phyloP scores from a whole-genome alignment of 2,113 vertebrate genomes.

The Epinephelus lanceolatus region DNA sequence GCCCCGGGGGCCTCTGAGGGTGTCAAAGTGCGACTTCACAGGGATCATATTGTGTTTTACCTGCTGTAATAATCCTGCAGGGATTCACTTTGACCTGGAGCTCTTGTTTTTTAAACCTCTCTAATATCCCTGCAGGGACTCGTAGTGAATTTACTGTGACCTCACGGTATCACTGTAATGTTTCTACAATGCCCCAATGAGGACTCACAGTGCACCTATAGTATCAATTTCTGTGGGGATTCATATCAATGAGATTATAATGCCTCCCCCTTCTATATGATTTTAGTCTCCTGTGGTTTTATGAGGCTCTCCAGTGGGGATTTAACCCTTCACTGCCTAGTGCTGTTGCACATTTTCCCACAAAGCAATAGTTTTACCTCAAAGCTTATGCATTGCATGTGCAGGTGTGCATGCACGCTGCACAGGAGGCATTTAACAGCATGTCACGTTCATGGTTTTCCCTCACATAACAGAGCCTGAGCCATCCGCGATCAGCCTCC shows the following conservation, averaged over 20 bases:
- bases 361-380: not conserved
- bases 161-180: not conserved
- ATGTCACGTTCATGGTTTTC: conserved; percentile 45
- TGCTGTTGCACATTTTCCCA: not conserved
- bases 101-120: conserved; percentile 12
- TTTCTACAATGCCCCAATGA: not conserved
- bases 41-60: conserved; percentile 6
- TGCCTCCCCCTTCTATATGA: not conserved
- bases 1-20: not conserved
- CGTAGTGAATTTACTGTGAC: not conserved
- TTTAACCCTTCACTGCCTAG: conserved; percentile 14
- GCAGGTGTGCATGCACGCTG: conserved; percentile 49
- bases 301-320: not conserved
- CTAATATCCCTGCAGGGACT: not conserved
- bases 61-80: conserved; percentile 19
- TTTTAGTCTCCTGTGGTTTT: conserved; percentile 10
- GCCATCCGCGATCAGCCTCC: not conserved
- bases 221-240: not conserved
- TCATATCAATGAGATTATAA: conserved; percentile 3
- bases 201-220: not conserved
- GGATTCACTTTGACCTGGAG: conserved; percentile 32
- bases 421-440: conserved; percentile 29
- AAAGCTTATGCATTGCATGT: conserved; percentile 28
- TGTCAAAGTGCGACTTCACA: conserved; percentile 8
- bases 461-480: not conserved